Evolutionary conservation across 2,888 invertebrate genomes (phyloP).

Genomic region (Acronicta alni): DNA sequence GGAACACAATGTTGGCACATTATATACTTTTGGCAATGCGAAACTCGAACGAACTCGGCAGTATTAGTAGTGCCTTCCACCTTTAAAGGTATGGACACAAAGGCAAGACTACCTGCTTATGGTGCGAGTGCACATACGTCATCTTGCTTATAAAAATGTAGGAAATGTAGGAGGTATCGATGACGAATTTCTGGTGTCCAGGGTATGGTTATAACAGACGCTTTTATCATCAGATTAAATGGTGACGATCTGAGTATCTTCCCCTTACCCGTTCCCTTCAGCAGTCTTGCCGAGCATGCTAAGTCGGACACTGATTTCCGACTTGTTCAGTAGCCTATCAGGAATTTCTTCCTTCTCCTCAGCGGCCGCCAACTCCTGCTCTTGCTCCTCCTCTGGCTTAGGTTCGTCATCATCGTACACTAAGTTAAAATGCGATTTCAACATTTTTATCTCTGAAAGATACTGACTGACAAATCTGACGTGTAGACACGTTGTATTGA

Average conservation of each 20-base stretch:
- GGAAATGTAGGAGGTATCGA: too few species aligned
- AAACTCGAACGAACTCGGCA: too few species aligned
- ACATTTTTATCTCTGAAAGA: slow-evolving; percentile 59
- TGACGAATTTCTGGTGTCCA: too few species aligned
- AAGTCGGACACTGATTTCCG: slow-evolving; percentile 76
- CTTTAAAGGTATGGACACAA: too few species aligned
- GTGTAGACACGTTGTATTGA: not conserved
- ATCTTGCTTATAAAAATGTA: too few species aligned
- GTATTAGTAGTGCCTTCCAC: too few species aligned
- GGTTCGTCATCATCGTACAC: slow-evolving; percentile 28
- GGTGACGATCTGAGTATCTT: not conserved
- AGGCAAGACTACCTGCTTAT: too few species aligned
- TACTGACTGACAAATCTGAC: slow-evolving; percentile 1
- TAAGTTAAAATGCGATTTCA: slow-evolving; percentile 75
- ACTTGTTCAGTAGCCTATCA: slow-evolving; percentile 63
- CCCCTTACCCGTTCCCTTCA: slow-evolving; percentile 79
- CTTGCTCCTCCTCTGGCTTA: slow-evolving; percentile 29
- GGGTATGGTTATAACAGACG: not conserved
- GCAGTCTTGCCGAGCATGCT: slow-evolving; percentile 83
- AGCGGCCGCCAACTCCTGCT: slow-evolving; percentile 6
- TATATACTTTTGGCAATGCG: too few species aligned
- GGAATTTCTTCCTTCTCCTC: slow-evolving; percentile 47
- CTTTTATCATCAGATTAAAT: not conserved
- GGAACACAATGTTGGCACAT: too few species aligned
- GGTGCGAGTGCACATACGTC: too few species aligned